Evolutionary conservation across 2,888 invertebrate genomes (phyloP), one percentile per base, ranked within the genome.

Genomic region (Stictocephala bisonia): DNA sequence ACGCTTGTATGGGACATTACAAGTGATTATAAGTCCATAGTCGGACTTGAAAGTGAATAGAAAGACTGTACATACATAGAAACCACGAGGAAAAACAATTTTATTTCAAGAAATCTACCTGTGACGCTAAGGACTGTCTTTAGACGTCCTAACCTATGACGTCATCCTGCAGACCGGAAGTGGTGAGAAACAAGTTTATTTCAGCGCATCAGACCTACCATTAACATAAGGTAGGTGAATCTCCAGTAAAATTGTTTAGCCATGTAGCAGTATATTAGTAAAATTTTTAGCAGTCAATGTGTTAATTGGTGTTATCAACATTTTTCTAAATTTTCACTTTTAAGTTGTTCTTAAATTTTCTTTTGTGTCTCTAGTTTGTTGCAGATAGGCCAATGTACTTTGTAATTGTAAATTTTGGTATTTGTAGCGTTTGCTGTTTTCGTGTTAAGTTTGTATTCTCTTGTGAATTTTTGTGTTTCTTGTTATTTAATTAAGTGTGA

Each of bases 271-370:
- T 53, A 15, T 31, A 18, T 58, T 26, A 58, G 11, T n/a, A 4
- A 58, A 3, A 15, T 18, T 29, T 58, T 58, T 35, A 58, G 58
- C 58, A 58, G 58, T 58, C 53, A 53, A 53, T 53, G 53, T 53
- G 50, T 50, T 44, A n/a, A n/a, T n/a, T n/a, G n/a, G n/a, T n/a
- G n/a, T n/a, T n/a, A n/a, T n/a, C n/a, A n/a, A n/a, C n/a, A n/a
- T n/a, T n/a, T n/a, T n/a, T n/a, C n/a, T n/a, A n/a, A n/a, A n/a
- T n/a, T n/a, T n/a, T n/a, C n/a, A n/a, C n/a, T n/a, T n/a, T n/a
- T n/a, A n/a, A n/a, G n/a, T n/a, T n/a, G n/a, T n/a, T n/a, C n/a
- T n/a, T n/a, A n/a, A n/a, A n/a, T n/a, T n/a, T n/a, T n/a, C n/a
- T n/a, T n/a, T n/a, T n/a, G n/a, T n/a, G n/a, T n/a, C n/a, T n/a